Evolutionary conservation across 2,797 vertebrate species (phyloP), one percentile per base, ranked within the genome.

Genomic region (Hapalemur alaotrensis): DNA sequence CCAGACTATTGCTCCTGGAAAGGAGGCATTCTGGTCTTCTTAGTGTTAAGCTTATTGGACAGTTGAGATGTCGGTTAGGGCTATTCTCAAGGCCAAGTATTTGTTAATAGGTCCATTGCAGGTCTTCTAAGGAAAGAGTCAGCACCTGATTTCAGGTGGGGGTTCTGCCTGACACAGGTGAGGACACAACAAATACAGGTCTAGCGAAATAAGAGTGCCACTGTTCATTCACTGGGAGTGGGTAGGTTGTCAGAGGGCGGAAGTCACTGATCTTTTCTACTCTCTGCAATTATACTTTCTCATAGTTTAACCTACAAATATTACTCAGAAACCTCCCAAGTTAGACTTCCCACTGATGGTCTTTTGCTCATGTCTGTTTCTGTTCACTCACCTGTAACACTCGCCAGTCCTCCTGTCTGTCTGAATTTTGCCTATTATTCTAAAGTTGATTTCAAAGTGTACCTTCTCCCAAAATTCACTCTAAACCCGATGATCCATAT

Each of bases 241-340:
- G 38, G 22, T 0, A 32, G 43, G 28, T 0, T 20, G 35, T 20
- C 1, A 7, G 25, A 12, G 18, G 4, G 50, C 20, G 20, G 4
- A 48, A 28, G 43, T 63, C 46, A 15, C 18, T 22, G 28, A 17
- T 4, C 10, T 61, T 46, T 63, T 85, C 14, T 63, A 3, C 9
- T 86, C 41, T 92, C 28, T 54, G 7, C 14, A 65, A 52, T 48
- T 52, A 38, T 3, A 2, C 23, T 28, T 72, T 63, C 23, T 91
- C 9, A 67, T 12, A 52, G 20, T 7, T 57, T 73, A 67, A 11
- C 25, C 15, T 18, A 15, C 11, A 72, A 65, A 82, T n/a, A 12
- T 57, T 38, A 48, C 1, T 54, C 17, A 32, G 0, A 28, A 54
- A 22, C 3, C 13, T 73, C 17, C 35, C 5, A 67, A 46, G 15